A percentile compares a stretch with the other conserved stretches of the same genome.
Conservation (phyloP, 2,797 vertebrate species). For the Podarcis siculus region DNA sequence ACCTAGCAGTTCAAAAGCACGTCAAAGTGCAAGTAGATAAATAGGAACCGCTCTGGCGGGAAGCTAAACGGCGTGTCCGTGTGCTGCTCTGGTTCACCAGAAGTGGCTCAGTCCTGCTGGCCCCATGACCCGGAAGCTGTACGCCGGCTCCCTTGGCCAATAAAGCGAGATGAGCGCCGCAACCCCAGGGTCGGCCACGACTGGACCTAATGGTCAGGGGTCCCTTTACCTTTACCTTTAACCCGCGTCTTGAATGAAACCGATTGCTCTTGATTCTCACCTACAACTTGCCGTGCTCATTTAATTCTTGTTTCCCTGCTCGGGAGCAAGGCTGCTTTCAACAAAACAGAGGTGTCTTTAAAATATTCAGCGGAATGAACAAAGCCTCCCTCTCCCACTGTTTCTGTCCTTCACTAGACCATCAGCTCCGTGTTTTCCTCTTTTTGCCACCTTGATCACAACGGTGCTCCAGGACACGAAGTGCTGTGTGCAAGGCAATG, state of each 20-base stretch:
- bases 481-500: conserved; percentile 34
- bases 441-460: conserved; percentile 43
- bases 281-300: not conserved
- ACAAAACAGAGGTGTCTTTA: not conserved
- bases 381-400: conserved; percentile 41
- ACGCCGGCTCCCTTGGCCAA: too few species aligned
- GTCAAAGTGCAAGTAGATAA: too few species aligned
- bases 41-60: too few species aligned
- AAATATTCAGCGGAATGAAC: not conserved
- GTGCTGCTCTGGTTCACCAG: too few species aligned
- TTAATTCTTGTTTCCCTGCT: not conserved
- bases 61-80: too few species aligned
- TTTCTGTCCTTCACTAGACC: conserved; percentile 48
- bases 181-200: too few species aligned
- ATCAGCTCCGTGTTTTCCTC: conserved; percentile 15
- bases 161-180: too few species aligned
- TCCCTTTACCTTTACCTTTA: too few species aligned
- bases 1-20: too few species aligned
- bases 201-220: too few species aligned
- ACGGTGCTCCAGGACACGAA: conserved; percentile 42
- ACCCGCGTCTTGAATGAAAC: not conserved
- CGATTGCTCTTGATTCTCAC: not conserved
- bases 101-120: too few species aligned
- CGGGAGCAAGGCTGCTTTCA: not conserved
- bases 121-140: too few species aligned